Evolutionary conservation across 2,888 invertebrate genomes (phyloP).

Genomic region (Slavum lentiscoides): DNA sequence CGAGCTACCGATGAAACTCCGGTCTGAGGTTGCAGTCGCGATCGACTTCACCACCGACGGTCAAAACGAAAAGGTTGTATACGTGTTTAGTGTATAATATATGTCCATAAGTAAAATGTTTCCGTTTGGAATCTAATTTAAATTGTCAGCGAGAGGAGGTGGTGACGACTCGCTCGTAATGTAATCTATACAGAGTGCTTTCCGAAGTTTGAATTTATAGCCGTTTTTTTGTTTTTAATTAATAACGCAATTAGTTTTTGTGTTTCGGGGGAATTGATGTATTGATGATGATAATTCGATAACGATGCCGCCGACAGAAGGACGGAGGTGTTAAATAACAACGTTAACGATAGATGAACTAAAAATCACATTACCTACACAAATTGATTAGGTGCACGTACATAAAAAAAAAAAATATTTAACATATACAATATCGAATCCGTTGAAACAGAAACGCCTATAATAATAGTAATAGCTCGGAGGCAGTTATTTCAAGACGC

Average conservation of each 20-base stretch:
- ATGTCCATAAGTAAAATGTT: slow-evolving; percentile 20
- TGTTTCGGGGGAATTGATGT: slow-evolving; percentile 6
- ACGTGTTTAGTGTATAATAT: no score
- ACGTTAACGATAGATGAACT: slow-evolving; percentile 23
- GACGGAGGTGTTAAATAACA: slow-evolving; percentile 37
- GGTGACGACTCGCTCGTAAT: neutral
- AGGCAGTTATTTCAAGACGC: slow-evolving; percentile 33
- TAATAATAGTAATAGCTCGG: slow-evolving; percentile 37
- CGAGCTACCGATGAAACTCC: no score
- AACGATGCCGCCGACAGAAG: neutral
- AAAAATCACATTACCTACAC: slow-evolving; percentile 35
- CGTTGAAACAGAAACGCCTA: slow-evolving; percentile 42
- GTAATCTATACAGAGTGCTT: neutral
- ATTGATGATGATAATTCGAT: neutral
- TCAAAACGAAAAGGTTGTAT: no score
- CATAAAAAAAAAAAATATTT: no score
- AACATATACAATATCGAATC: neutral
- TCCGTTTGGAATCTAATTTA: slow-evolving; percentile 10
- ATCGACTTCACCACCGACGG: no score
- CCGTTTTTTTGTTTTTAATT: neutral
- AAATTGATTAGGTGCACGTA: slow-evolving; percentile 33
- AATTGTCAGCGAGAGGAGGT: slow-evolving; percentile 29
- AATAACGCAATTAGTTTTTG: slow-evolving; percentile 2
- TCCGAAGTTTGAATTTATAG: slow-evolving; percentile 8
- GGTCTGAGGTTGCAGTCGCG: no score